Evolutionary conservation across 2,888 invertebrate genomes (phyloP), one percentile per base, ranked within the genome.

Genomic region (Brachyptera putata): DNA sequence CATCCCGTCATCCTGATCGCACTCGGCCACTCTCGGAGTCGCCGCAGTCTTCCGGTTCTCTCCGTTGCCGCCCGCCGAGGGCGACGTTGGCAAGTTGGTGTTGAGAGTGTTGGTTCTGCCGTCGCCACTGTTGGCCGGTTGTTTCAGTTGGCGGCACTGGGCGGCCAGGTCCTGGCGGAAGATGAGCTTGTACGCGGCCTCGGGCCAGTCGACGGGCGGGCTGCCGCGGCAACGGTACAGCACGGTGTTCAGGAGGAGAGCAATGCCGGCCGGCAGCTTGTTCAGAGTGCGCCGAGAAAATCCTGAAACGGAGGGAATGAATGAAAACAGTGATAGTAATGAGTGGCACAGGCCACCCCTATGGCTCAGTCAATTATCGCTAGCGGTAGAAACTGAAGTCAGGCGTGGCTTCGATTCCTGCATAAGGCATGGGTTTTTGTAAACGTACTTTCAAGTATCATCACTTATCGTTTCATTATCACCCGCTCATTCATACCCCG

Each of bases 191-290:
- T 89, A 91, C 0, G 86, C 86, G 22, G 81, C 79, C 21, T 80
- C 77, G 0, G 87, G 83, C 88, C 90, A 90, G 71, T 83, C 83
- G 26, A 84, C 78, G 0, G 87, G 87, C 0, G 91, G 90, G 61
- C 81, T 79, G 67, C 82, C 80, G 68, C 89, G 80, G 67, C 88
- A 86, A 65, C 81, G 77, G 73, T 86, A 84, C 64, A 90, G 81
- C 14, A 84, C 81, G 71, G 87, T 84, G 64, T 84, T 79, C 0
- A 89, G 75, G 14, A 87, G 79, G 1, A 89, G 76, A 7, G 84
- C 79, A n/a, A 91, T 75, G 0, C 87, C 88, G 0, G 84, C 80
- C 0, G 91, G 89, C 22, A 90, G 76, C 58, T 79, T 82, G 68
- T 86, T 84, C n/a, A 91, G 73, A 66, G 85, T 83, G n/a, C 81